Evolutionary conservation across 2,113 vertebrate genomes (phyloP).

Genomic region (Hystrix cristata): DNA sequence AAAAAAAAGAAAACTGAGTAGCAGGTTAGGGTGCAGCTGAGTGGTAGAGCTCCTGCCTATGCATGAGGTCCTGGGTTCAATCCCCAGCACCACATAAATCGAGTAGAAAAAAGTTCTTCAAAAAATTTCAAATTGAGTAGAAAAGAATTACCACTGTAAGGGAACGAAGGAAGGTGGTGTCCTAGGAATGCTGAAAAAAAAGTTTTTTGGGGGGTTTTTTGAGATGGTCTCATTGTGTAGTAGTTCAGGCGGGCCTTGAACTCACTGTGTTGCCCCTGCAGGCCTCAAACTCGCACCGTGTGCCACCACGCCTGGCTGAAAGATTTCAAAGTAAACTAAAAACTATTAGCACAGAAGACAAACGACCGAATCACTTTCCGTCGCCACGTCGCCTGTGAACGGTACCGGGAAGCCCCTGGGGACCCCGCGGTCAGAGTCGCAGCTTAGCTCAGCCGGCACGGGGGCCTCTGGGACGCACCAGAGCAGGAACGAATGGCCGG

Average conservation of each 20-base stretch:
- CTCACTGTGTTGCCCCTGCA: too few relatives aligned
- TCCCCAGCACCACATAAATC: neutral
- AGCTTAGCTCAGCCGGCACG: neutral
- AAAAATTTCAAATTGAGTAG: neutral
- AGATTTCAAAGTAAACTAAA: neutral
- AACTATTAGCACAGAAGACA: neutral
- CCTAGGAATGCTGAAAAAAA: neutral
- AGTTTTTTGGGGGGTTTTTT: too few relatives aligned
- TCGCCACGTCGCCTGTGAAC: neutral
- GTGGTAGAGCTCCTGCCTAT: neutral
- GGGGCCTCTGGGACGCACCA: too few relatives aligned
- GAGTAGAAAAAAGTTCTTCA: neutral
- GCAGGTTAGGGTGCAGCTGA: neutral
- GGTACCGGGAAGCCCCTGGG: neutral
- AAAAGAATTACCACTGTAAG: neutral
- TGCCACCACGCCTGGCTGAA: too few relatives aligned
- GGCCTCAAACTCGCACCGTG: too few relatives aligned
- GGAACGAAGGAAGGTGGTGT: neutral
- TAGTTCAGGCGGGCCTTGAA: too few relatives aligned
- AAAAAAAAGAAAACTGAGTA: neutral
- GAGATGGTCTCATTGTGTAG: too few relatives aligned
- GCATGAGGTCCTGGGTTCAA: neutral
- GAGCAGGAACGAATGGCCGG: neutral
- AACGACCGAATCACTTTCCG: neutral
- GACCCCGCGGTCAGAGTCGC: neutral